Conservation (phyloP, 2,888 invertebrate species). For the Tholera decimalis region DNA sequence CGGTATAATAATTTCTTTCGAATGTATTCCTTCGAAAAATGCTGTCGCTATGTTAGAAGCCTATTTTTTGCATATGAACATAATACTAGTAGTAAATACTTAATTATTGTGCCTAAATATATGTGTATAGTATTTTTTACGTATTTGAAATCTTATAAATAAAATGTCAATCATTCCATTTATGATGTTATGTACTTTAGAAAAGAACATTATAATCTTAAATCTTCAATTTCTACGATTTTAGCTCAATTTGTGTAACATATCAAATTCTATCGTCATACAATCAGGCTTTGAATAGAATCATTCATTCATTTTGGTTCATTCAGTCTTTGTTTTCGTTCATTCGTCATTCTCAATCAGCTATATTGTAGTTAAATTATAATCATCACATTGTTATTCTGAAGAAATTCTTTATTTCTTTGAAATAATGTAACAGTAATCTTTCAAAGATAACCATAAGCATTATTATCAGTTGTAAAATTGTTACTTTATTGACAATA, state of each 20-base stretch:
- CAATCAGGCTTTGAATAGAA: conserved; percentile 27
- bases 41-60: not conserved
- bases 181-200: conserved; percentile 24
- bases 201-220: conserved; percentile 21
- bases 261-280: conserved; percentile 29
- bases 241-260: conserved; percentile 62
- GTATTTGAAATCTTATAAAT: conserved; percentile 35
- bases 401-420: conserved; percentile 15
- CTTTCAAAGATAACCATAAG: conserved; percentile 33
- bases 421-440: not conserved
- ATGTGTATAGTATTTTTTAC: conserved; percentile 62
- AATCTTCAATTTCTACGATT: conserved; percentile 27
- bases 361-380: conserved; percentile 43
- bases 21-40: fast-evolving
- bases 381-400: conserved; percentile 45
- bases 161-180: conserved; percentile 49
- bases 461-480: conserved; percentile 46
- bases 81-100: conserved; percentile 41
- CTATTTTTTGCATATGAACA: conserved; percentile 47
- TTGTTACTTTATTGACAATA: conserved; percentile 74
- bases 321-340: conserved; percentile 32
- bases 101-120: conserved; percentile 63
- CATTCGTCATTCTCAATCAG: conserved; percentile 35
- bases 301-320: conserved; percentile 34
- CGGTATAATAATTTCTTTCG: too few species aligned